These are phyloP conservation scores for Hippocampus comes DNA, from an alignment of 2,113 vertebrate species.

Conservation along the genomic window DNA sequence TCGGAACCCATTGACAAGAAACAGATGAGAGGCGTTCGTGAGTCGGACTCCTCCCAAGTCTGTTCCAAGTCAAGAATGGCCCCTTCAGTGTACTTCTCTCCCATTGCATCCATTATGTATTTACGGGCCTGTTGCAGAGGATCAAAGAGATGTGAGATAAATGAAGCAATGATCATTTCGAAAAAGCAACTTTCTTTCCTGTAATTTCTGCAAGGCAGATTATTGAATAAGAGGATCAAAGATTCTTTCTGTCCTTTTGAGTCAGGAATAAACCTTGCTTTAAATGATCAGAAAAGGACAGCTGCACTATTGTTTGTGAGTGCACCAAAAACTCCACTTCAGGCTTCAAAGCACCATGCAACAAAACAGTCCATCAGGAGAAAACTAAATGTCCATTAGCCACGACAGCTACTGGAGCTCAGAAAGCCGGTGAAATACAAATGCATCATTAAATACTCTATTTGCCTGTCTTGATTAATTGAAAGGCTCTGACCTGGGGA, in stretches of 20 bases:
- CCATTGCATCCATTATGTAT: constrained; percentile 86
- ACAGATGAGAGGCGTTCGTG: constrained; percentile 86
- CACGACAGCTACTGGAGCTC: background rate
- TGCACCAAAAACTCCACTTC: constrained; percentile 25
- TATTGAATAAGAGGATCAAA: constrained; percentile 17
- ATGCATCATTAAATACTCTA: constrained; percentile 7
- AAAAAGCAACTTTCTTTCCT: constrained; percentile 4
- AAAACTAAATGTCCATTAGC: constrained; percentile 27
- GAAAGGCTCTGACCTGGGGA: constrained; percentile 8
- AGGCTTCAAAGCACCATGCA: constrained; percentile 21
- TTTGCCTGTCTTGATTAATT: constrained; percentile 12
- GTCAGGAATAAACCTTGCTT: constrained; percentile 17
- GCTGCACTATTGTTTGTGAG: constrained; percentile 18
- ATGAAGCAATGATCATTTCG: constrained; percentile 6
- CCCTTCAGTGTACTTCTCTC: constrained; percentile 85
- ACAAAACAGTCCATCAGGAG: constrained; percentile 27
- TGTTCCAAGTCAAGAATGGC: constrained; percentile 86
- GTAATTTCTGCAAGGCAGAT: constrained; percentile 8
- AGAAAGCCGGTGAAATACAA: constrained; percentile 10
- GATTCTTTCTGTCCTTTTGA: constrained; percentile 16
- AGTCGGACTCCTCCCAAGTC: constrained; percentile 90
- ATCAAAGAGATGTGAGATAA: constrained; percentile 1
- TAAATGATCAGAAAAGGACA: constrained; percentile 10
- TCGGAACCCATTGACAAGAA: constrained; percentile 96
- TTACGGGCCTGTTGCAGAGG: constrained; percentile 81